Base-by-base conservation (phyloP, 2,797 vertebrate species). In the Sciurus carolinensis region DNA sequence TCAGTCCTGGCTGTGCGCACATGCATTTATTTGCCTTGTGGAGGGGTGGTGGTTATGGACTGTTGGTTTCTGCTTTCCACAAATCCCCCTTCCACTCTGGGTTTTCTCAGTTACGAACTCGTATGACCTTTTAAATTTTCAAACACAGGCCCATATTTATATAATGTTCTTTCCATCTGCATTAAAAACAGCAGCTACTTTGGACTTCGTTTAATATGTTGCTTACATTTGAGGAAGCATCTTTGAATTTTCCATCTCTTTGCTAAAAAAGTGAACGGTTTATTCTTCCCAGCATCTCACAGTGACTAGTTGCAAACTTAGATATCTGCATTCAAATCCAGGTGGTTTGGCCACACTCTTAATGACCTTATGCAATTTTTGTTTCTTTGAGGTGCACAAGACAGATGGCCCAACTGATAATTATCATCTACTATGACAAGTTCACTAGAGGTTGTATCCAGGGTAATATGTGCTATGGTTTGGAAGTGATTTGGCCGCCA, bases 201-300 rank as follows among this genome's bases (percentile, higher is more conserved):
- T 89, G 82, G n/a, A 86, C 12, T 42, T 50, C 64, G 54, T 64
- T 22, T 90, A 86, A 54, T 67, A 42, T 87, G 69, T 62, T 89
- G 80, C 84, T 79, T 92, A 69, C 11, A 90, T 77, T 73, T 90
- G 57, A 82, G 73, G 81, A 94, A 44, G 36, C 26, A 52, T 64
- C 42, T 93, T 83, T 90, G 62, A 20, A 28, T 92, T 95, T 54
- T 88, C 13, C 33, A 33, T 50, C 59, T 95, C 47, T 90, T 62
- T 69, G 14, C 75, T 54, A 87, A 76, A 93, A 93, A 26, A 72
- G 8, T 50, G 52, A 83, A 30, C 2, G 1, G 13, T 52, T 89
- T 26, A 33, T 95, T 86, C 62, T 95, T 81, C 57, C 72, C 12
- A 13, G 22, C 30, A 44, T 50, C 62, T 64, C 8, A 13, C 30